Evolutionary conservation across 2,113 vertebrate genomes (phyloP), one percentile per base, ranked within the genome.

Genomic region (Ellobius talpinus): DNA sequence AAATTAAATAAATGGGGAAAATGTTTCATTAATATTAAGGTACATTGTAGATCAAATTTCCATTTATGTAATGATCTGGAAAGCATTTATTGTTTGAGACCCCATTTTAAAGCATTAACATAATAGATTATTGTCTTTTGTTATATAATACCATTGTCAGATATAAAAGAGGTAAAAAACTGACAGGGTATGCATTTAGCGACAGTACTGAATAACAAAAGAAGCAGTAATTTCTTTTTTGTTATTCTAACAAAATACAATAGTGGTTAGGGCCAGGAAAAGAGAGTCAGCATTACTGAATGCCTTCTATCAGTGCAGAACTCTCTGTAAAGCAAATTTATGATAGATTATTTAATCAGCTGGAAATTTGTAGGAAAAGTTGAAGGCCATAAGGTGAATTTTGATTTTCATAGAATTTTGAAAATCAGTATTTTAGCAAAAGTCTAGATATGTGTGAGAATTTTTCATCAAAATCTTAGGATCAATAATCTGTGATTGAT

Each of bases 81-180:
- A 96, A 66, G 17, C 26, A 87, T 84, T 77, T 97, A 89, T 81
- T 94, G 45, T 93, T 81, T 74, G 68, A 94, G 42, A 91, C 24
- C 31, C 12, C 63, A 0, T 61, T 92, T 97, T 91, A 14, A 94
- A 87, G 87, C 21, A 84, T 87, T 79, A 66, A 68, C 50, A 50
- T 76, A 93, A 78, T 70, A 88, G n/a, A 36, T 52, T 86, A 68
- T 73, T 93, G 8, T 88, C 65, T 93, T 88, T 87, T 84, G 52
- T 65, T 63, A 74, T 47, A 77, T 95, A 76, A 93, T 79, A 12
- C 17, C 85, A 68, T 73, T 97, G 55, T 94, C 42, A 87, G 19
- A 94, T 85, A 85, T 58, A 58, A 90, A 90, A 70, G 52, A 77
- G 42, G 47, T 45, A 95, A 72, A 95, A 47, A 86, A 77, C 2